phyloP scores from a whole-genome alignment of 2,113 vertebrate genomes.

The Rhinolophus ferrumequinum region DNA sequence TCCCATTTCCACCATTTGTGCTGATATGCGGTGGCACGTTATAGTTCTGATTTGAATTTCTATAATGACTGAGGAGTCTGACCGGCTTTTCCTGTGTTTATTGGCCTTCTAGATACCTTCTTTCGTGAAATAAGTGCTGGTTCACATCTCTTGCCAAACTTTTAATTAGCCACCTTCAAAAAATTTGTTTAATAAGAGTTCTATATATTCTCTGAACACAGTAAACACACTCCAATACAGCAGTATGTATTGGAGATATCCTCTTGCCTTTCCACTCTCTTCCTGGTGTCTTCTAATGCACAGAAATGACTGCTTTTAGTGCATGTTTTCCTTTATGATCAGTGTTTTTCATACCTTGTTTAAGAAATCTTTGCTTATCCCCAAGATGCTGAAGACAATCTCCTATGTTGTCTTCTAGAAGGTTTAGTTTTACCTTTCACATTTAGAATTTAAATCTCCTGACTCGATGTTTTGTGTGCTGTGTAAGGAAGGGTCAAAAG shows the following conservation, averaged over 20 bases:
- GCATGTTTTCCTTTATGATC: background rate
- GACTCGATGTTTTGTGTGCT: background rate
- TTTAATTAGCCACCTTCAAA: background rate
- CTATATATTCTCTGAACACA: background rate
- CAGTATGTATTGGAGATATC: rapidly evolving
- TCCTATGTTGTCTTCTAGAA: background rate
- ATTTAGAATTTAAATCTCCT: background rate
- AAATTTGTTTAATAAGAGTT: background rate
- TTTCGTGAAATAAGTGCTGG: background rate
- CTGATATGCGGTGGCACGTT: background rate
- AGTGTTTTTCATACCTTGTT: background rate
- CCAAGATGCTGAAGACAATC: background rate
- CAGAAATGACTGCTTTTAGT: background rate
- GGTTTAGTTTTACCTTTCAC: background rate
- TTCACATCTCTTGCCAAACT: background rate
- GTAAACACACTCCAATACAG: background rate
- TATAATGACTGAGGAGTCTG: background rate
- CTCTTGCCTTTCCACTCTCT: background rate
- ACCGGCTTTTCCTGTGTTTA: background rate
- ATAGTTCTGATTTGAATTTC: conserved; percentile 22
- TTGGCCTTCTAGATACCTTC: background rate
- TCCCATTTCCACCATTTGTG: background rate
- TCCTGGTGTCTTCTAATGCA: background rate
- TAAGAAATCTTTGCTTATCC: background rate
- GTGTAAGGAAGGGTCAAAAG: background rate